Percentiles rank a stretch among this genome's conserved stretches.
Conservation (phyloP, 30 jellyfish, hydroid and myxozoan genomes). For the Cassiopea andromeda region DNA sequence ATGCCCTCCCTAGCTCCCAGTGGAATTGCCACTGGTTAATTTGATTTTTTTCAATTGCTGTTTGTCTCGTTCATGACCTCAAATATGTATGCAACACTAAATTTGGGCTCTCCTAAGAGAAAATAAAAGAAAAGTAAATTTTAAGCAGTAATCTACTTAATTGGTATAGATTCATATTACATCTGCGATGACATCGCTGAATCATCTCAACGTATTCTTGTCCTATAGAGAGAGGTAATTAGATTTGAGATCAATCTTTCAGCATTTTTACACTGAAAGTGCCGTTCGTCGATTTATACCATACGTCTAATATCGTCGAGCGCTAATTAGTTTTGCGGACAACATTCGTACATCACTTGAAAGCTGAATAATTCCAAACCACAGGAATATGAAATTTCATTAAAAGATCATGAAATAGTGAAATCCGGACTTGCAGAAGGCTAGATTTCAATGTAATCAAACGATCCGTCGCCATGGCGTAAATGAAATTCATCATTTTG, state of each 20-base stretch:
- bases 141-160: too few species aligned
- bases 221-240: not conserved
- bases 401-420: not conserved
- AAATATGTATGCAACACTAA: too few species aligned
- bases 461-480: conserved; percentile 11
- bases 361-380: conserved; percentile 8
- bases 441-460: not conserved
- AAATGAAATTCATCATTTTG: not conserved
- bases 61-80: too few species aligned
- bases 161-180: too few species aligned
- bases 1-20: too few species aligned
- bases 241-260: not conserved
- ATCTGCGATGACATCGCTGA: too few species aligned
- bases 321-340: conserved; percentile 7
- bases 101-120: too few species aligned
- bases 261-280: not conserved
- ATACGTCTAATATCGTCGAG: not conserved
- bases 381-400: not conserved
- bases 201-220: not conserved
- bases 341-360: not conserved
- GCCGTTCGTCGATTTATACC: not conserved
- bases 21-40: too few species aligned
- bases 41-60: too few species aligned
- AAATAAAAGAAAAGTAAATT: too few species aligned
- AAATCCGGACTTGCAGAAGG: conserved; percentile 11